phyloP scores from a whole-genome alignment of 2,113 vertebrate genomes.

The Centropristis striata region DNA sequence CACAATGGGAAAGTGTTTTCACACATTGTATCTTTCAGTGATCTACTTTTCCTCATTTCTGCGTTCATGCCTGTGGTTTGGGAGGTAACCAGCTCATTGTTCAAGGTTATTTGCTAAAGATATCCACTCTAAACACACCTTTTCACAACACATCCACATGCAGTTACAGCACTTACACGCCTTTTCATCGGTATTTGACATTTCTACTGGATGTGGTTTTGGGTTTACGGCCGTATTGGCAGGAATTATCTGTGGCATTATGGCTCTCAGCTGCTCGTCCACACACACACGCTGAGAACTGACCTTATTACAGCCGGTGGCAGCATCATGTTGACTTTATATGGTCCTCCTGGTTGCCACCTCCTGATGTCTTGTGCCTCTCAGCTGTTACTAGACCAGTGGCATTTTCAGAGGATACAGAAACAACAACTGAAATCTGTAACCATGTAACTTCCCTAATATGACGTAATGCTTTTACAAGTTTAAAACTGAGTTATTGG shows the following conservation, averaged over 20 bases:
- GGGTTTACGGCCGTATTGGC: constrained; percentile 9
- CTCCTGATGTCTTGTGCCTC: constrained; percentile 35
- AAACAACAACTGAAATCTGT: constrained; percentile 12
- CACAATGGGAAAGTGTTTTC: too few relatives aligned
- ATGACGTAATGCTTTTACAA: background rate
- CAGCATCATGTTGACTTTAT: constrained; percentile 42
- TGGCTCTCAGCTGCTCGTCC: constrained; percentile 22
- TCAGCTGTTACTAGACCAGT: constrained; percentile 33
- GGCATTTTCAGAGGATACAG: constrained; percentile 43
- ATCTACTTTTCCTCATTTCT: too few relatives aligned
- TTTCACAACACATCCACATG: constrained; percentile 18
- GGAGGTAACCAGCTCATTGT: constrained; percentile 22
- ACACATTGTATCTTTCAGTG: too few relatives aligned
- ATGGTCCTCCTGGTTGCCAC: constrained; percentile 26
- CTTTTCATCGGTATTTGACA: background rate
- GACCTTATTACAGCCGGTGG: constrained; percentile 57
- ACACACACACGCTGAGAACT: constrained; percentile 24
- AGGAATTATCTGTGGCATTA: constrained; percentile 20
- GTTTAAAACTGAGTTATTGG: background rate
- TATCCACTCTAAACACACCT: background rate
- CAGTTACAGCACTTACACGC: background rate
- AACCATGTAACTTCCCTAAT: constrained; percentile 9
- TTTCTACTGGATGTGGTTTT: constrained; percentile 10
- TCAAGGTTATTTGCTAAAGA: constrained; percentile 21
- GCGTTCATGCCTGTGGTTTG: background rate